Conservation (phyloP, 2,113 vertebrate genomes). For the Pardalotus punctatus region DNA sequence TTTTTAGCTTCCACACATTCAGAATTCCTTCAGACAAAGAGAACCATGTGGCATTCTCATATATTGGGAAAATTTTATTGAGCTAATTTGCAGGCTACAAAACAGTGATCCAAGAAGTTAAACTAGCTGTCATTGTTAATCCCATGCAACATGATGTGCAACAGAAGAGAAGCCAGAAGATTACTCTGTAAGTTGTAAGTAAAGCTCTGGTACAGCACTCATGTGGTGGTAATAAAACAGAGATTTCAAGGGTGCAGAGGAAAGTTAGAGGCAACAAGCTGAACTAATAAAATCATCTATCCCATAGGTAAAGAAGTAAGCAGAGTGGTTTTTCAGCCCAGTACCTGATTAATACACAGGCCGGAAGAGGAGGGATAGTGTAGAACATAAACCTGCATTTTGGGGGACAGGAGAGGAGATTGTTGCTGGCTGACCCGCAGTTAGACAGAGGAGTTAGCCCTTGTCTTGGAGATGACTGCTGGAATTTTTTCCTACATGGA, state of each 20-base stretch:
- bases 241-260: not conserved
- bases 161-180: not conserved
- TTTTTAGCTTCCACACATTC: not conserved
- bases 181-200: not conserved
- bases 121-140: not conserved
- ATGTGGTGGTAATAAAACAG: not conserved
- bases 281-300: not conserved
- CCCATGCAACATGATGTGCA: not conserved
- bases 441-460: not conserved
- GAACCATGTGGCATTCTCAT: not conserved
- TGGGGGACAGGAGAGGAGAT: not conserved
- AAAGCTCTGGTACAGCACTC: not conserved
- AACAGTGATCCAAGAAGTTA: not conserved
- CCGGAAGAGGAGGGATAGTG: not conserved
- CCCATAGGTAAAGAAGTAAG: not conserved
- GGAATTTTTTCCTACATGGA: constrained; percentile 31
- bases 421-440: not conserved
- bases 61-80: not conserved
- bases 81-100: not conserved
- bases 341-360: not conserved
- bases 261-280: not conserved
- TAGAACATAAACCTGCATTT: not conserved
- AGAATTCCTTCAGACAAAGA: not conserved
- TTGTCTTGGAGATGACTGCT: constrained; percentile 38
- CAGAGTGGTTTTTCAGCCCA: not conserved